Evolutionary conservation across 2,797 vertebrate species (phyloP).

Genomic region (Catamblyrhynchus diadema): DNA sequence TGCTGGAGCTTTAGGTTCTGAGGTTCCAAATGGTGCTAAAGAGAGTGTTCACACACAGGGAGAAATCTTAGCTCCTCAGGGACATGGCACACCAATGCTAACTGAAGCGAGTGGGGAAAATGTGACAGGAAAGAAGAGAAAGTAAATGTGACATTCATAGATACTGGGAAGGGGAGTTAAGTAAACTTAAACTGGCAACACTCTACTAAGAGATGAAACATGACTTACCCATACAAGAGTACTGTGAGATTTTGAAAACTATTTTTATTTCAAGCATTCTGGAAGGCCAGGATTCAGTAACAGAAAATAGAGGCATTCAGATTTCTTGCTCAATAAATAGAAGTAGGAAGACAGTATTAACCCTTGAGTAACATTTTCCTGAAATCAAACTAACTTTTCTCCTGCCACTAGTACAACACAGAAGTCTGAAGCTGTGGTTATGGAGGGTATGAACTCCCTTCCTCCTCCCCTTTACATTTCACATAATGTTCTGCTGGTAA

Average conservation of each 20-base stretch:
- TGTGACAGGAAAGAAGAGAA: background rate
- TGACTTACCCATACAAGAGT: background rate
- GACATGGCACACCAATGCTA: rapidly evolving
- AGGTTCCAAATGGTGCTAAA: background rate
- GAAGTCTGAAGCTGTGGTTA: background rate
- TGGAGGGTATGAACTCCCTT: background rate
- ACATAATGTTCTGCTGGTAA: background rate
- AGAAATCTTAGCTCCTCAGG: background rate
- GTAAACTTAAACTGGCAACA: background rate
- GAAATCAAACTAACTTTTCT: background rate
- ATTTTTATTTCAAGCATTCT: conserved; percentile 2
- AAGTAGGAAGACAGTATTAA: background rate
- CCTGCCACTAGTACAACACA: background rate
- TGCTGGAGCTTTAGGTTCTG: background rate
- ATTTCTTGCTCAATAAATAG: background rate
- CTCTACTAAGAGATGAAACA: background rate
- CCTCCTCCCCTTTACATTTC: background rate
- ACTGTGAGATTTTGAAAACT: background rate
- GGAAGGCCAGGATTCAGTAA: background rate
- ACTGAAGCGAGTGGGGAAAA: background rate
- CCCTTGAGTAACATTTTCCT: background rate
- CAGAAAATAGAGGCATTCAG: background rate
- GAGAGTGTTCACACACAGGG: rapidly evolving
- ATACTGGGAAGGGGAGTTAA: background rate
- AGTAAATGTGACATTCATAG: background rate